Base-by-base conservation (phyloP, 2,113 vertebrate genomes). In the Corythoichthys intestinalis region DNA sequence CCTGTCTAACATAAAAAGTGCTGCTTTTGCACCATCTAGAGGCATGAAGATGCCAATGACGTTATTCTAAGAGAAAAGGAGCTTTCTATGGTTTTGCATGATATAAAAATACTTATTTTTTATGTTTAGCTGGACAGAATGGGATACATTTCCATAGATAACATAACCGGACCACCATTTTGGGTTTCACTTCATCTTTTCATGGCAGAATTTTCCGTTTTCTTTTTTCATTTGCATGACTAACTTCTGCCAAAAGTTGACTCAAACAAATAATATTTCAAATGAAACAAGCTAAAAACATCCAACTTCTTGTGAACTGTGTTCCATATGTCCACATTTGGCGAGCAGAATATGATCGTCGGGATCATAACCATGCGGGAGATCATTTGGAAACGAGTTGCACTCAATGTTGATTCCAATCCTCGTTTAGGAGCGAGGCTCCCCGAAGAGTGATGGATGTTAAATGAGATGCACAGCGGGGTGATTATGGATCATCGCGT, bases 401-500 rank as follows among this genome's bases (percentile, higher is more conserved):
- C 28, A 59, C 73, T 72, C 66, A 65, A 71, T 72, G 60, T 64
- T 44, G 15, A 67, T 77, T 76, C 69, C 74, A 72, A 63, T 79
- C 56, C 74, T 67, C 72, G 37, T 64, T 76, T 71, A 57, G 86
- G 79, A 75, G 82, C 9, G 70, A 87, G 80, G 84, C 72, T 84
- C 82, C 85, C 83, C 85, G 78, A 87, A 79, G 81, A 77, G 70
- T 86, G 84, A 90, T 84, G 82, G 83, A 90, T 90, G 86, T 70
- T 87, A 81, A 87, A 87, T 84, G 75, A 80, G 78, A 83, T 81
- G 75, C 78, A 71, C 71, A 17, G 71, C 78, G 82, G 65, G 82
- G 83, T 86, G 85, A 88, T 88, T 90, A 88, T 83, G 81, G 85
- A 86, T 82, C 86, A 87, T 86, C 66, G 53, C 13, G 79, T 81